Evolutionary conservation across 2,797 vertebrate species (phyloP), one percentile per base, ranked within the genome.

Genomic region (Sebastes itinus): DNA sequence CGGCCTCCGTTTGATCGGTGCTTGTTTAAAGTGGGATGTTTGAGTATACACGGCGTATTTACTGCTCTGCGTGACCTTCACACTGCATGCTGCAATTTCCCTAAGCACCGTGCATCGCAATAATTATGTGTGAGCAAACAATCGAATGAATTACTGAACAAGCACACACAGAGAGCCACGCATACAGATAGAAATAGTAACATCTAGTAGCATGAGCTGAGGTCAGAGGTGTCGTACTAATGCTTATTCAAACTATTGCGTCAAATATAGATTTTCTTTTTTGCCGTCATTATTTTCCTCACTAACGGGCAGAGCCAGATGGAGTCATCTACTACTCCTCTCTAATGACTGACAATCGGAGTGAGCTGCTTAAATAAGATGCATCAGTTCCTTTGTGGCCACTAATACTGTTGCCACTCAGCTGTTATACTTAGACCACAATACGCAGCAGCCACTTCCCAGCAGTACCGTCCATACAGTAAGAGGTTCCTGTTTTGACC

Each of bases 51-150:
- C 49, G 49, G 30, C 56, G 3, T 82, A 62, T 92, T 83, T 82
- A 62, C 80, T 20, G 78, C 77, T 80, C 72, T 23, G 76, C 33
- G 9, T 82, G 89, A 93, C 90, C 91, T 92, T 92, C 84, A 83
- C 68, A 33, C 42, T 62, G 73, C 63, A 64, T 42, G 35, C 84
- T 69, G 80, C 77, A 83, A 87, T 90, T 92, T 91, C 87, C 89
- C 89, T 76, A 68, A 90, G 86, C 80, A 32, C 81, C 54, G 28
- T 42, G 56, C 78, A 76, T 76, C 64, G 82, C 79, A 56, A 76
- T 88, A 92, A 91, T 91, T 84, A 86, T 83, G 78, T 81, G 78
- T 68, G 74, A 68, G 78, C 83, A 91, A 82, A 90, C 86, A 87
- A 74, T 80, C 18, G 33, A 81, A 87, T 87, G 74, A 86, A 82